Conservation (phyloP, 2,888 invertebrate species). For the Zygaena filipendulae region DNA sequence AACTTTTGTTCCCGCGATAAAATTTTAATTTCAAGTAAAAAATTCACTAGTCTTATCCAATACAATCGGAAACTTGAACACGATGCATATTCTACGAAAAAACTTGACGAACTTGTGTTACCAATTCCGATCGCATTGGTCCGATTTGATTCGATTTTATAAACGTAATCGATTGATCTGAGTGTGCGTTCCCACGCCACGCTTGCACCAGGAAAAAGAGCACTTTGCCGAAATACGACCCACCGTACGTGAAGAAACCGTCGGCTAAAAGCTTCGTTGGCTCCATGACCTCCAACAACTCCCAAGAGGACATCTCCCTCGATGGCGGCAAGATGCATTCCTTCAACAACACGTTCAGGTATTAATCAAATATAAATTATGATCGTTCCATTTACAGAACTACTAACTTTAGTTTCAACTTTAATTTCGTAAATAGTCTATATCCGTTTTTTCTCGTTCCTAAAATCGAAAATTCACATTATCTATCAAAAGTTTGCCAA, state of each 20-base stretch:
- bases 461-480: neutral
- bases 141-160: slow-evolving; percentile 29
- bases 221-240: slow-evolving; percentile 88
- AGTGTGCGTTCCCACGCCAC: slow-evolving; percentile 67
- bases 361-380: too few relatives aligned
- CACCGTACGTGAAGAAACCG: slow-evolving; percentile 87
- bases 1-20: too few relatives aligned
- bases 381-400: too few relatives aligned
- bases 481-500: neutral
- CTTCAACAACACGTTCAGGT: slow-evolving; percentile 86
- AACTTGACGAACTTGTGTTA: too few relatives aligned
- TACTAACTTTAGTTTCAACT: too few relatives aligned
- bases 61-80: slow-evolving; percentile 26
- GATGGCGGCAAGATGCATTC: slow-evolving; percentile 86
- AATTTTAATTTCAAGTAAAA: too few relatives aligned
- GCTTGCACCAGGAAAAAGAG: slow-evolving; percentile 84
- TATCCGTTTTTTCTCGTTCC: neutral
- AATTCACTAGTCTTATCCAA: too few relatives aligned
- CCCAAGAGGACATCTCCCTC: slow-evolving; percentile 82
- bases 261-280: slow-evolving; percentile 77
- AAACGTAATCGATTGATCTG: slow-evolving; percentile 68
- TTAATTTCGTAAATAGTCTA: neutral
- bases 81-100: too few relatives aligned
- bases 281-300: slow-evolving; percentile 76
- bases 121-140: slow-evolving; percentile 30